Percentiles rank a stretch among this genome's conserved stretches.
phyloP scores from a whole-genome alignment of 2,888 invertebrate species.

The Heliothis peltigera region DNA sequence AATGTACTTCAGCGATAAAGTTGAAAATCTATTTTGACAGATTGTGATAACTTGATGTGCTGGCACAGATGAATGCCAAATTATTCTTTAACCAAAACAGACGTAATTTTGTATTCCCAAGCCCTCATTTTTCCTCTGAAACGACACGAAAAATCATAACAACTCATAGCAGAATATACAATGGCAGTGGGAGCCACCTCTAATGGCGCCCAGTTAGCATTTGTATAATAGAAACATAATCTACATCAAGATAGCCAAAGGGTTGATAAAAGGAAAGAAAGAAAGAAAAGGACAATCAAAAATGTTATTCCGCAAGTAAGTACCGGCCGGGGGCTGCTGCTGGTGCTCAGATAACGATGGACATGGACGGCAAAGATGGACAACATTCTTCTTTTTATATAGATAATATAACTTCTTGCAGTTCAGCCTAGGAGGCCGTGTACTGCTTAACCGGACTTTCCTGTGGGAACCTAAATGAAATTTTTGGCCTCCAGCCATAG shows the following conservation, averaged over 20 bases:
- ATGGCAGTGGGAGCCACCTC: conserved; percentile 36
- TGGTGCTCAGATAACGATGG: conserved; percentile 48
- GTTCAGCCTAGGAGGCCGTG: too few relatives aligned
- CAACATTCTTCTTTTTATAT: neutral
- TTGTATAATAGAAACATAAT: conserved; percentile 53
- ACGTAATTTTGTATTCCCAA: neutral
- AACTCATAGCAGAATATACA: conserved; percentile 17
- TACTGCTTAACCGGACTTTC: too few relatives aligned
- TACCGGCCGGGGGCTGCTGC: conserved; percentile 54
- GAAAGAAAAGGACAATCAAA: conserved; percentile 67
- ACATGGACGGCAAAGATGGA: conserved; percentile 1
- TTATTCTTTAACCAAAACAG: too few relatives aligned
- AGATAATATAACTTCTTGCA: too few relatives aligned
- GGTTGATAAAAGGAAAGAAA: conserved; percentile 60
- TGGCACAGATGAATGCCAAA: too few relatives aligned
- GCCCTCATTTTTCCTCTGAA: neutral
- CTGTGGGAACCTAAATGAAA: too few relatives aligned
- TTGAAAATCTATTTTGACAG: too few relatives aligned
- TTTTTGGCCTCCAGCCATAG: too few relatives aligned
- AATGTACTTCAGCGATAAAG: too few relatives aligned
- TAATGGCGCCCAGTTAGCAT: conserved; percentile 59
- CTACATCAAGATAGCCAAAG: conserved; percentile 60
- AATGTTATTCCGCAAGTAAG: conserved; percentile 70
- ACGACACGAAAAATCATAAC: conserved; percentile 30
- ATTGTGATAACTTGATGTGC: too few relatives aligned